Base-by-base conservation (phyloP, 2,113 vertebrate genomes). In the Saccopteryx bilineata region DNA sequence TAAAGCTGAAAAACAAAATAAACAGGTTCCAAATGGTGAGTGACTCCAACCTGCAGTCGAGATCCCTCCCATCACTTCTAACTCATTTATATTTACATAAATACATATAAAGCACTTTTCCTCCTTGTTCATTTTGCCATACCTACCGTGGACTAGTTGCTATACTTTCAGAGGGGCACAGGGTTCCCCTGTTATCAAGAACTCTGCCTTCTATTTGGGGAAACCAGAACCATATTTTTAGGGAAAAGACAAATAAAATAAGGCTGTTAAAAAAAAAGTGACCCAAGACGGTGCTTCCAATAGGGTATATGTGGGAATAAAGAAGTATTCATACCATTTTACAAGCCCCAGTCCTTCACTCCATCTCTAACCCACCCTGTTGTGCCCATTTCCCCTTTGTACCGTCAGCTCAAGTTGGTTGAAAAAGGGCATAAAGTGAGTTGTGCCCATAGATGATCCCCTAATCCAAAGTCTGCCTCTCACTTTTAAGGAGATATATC, bases 311-410 rank as follows among this genome's bases (percentile, higher is more conserved):
- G 21, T 74, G 71, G 23, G 39, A 96, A 87, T 60, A 87, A 94
- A 80, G 58, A 95, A 94, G 65, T 60, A 63, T 72, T 11, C 21
- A 93, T 33, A 46, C 6, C 15, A 69, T 69, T 88, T 91, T 85
- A 65, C 58, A 78, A 91, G 91, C 28, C 17, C 17, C 88, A 91
- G 63, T n/a, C 28, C 33, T 75, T 50, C 82, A 9, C 68, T 33
- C 63, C 48, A 14, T 56, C 33, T 87, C 80, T 61, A 92, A 39
- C 13, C 18, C 18, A 69, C 21, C 19, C 68, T 69, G 11, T 74
- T 50, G 28, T 84, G 61, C 65, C 54, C 23, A 48, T 1, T 76
- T 46, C 52, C 13, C 33, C 56, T 71, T 18, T 60, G 17, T 81
- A 21, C 23, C 12, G 92, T 33, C 56, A 63, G 46, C 33, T 65